Percentiles rank a stretch among this genome's conserved stretches.
Conservation (phyloP, 2,113 vertebrate species). For the Chaetura pelagica region DNA sequence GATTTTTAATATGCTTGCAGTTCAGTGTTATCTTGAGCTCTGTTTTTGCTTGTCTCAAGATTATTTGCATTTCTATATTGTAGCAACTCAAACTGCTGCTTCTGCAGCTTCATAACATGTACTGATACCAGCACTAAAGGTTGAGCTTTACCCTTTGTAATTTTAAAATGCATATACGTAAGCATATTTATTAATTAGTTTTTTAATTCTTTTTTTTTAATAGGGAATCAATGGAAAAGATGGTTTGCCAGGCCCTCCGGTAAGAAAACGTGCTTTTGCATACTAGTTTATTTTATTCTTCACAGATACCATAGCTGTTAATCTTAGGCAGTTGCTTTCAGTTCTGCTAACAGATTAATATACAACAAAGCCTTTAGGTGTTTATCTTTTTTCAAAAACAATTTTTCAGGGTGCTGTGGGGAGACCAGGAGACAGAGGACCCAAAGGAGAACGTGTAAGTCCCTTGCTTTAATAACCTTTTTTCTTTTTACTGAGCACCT, state of each 20-base stretch:
- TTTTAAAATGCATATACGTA: neutral
- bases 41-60: neutral
- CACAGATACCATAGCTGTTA: neutral
- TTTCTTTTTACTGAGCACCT: neutral
- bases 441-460: conserved; percentile 97
- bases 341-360: neutral
- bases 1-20: neutral
- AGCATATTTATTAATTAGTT: neutral
- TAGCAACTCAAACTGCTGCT: neutral
- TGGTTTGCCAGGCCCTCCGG: conserved; percentile 82
- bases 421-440: conserved; percentile 90
- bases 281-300: neutral
- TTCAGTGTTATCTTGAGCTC: neutral
- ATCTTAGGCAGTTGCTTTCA: neutral
- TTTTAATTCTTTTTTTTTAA: neutral
- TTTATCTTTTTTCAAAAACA: conserved; percentile 19
- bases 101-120: neutral
- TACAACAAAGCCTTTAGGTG: neutral
- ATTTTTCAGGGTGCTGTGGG: conserved; percentile 86
- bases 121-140: neutral
- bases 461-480: neutral
- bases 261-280: conserved; percentile 58
- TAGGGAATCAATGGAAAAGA: conserved; percentile 83
- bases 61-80: neutral
- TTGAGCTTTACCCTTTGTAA: neutral